Evolutionary conservation across 37 sponge, comb jelly and placozoan genomes (phyloP).

Genomic region (Lycopodina hypogea): DNA sequence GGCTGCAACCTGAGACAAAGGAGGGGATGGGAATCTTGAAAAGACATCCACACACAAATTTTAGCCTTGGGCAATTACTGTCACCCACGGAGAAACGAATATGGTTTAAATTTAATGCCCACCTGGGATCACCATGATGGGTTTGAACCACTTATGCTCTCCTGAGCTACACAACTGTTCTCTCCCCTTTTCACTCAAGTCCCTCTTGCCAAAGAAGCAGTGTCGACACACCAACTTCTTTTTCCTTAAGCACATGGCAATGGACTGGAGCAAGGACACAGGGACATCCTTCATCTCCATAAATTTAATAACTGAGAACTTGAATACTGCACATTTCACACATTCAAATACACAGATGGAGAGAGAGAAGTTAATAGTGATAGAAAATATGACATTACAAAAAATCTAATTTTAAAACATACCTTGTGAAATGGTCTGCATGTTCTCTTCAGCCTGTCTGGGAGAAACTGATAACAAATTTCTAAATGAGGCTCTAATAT

Average conservation of each 20-base stretch:
- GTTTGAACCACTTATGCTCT: conserved; percentile 40
- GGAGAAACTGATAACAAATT: too few relatives aligned
- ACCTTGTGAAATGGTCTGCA: too few relatives aligned
- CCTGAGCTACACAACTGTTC: conserved; percentile 11
- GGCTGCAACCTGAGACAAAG: conserved; percentile 32
- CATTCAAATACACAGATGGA: too few relatives aligned
- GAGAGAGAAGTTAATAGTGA: too few relatives aligned
- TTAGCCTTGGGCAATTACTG: too few relatives aligned
- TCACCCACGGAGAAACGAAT: too few relatives aligned
- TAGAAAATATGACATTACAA: too few relatives aligned
- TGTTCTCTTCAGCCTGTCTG: too few relatives aligned
- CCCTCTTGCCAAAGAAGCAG: conserved; percentile 57
- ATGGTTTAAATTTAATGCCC: not conserved
- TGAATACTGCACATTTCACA: conserved; percentile 11
- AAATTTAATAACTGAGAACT: conserved; percentile 27
- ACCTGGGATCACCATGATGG: conserved; percentile 51
- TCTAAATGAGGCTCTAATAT: too few relatives aligned
- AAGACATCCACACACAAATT: too few relatives aligned
- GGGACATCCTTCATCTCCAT: conserved; percentile 28
- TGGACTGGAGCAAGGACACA: conserved; percentile 4
- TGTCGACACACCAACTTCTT: conserved; percentile 31
- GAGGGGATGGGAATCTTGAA: too few relatives aligned
- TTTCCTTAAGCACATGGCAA: conserved; percentile 11
- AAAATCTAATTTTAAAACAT: too few relatives aligned
- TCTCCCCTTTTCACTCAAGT: conserved; percentile 1